These are phyloP conservation scores for Gila orcuttii DNA, from an alignment of 2,113 vertebrate genomes.

Conservation along the genomic window DNA sequence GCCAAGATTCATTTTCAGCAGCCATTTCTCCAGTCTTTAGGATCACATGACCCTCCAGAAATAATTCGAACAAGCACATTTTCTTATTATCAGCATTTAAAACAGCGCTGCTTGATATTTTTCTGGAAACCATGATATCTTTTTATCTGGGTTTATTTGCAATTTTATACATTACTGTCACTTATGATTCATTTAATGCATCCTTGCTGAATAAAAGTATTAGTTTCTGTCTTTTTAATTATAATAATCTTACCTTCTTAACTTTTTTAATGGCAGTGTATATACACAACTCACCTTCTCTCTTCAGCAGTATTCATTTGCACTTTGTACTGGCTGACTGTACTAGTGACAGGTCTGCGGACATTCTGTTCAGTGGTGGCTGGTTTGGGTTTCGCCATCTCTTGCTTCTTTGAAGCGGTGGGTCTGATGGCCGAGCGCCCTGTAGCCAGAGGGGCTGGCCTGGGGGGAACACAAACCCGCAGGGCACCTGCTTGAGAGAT, in stretches of 20 bases:
- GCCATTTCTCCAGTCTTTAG: not conserved
- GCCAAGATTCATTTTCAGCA: not conserved
- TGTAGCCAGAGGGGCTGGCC: conserved; percentile 31
- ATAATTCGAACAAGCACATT: not conserved
- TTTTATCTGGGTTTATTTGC: not conserved
- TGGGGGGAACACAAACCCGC: conserved; percentile 39
- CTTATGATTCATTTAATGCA: not conserved
- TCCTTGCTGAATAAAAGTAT: not conserved
- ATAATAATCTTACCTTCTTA: not conserved
- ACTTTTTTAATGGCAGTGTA: not conserved
- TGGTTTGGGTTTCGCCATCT: conserved; percentile 58
- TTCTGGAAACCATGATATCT: not conserved
- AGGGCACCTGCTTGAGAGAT: conserved; percentile 18
- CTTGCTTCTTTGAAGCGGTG: conserved; percentile 52
- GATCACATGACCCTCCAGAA: not conserved
- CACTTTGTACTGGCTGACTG: conserved; percentile 66
- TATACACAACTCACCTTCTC: conserved; percentile 74
- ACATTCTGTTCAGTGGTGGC: conserved; percentile 63
- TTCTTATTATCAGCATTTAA: not conserved
- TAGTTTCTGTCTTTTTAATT: too few relatives aligned
- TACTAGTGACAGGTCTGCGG: conserved; percentile 62
- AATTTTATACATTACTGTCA: too few relatives aligned
- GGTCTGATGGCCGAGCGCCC: conserved; percentile 48
- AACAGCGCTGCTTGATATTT: not conserved
- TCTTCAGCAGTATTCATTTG: conserved; percentile 76